Percentiles rank a stretch among this genome's conserved stretches.
Evolutionary conservation across 1,140 invertebrate species (phyloP).

Genomic region (Anagrus nilaparvatae): DNA sequence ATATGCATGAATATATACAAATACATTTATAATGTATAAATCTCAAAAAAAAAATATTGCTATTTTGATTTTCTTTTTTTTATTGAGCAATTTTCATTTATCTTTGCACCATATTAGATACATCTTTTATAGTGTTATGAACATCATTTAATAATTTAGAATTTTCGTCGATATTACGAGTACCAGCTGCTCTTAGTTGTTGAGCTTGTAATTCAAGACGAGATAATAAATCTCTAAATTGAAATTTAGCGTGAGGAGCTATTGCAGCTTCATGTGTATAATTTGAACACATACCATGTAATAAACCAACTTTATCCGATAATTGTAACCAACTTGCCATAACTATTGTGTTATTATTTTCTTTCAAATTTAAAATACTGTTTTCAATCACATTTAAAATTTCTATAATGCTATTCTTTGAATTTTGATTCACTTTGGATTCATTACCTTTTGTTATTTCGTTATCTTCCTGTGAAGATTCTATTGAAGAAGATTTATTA

Average conservation of each 20-base stretch:
- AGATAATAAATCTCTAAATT: conserved; percentile 75
- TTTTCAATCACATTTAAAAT: conserved; percentile 57
- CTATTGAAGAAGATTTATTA: conserved; percentile 24
- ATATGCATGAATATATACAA: no score
- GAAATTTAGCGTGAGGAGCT: conserved; percentile 78
- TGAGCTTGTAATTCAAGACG: conserved; percentile 71
- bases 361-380: conserved; percentile 52
- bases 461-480: conserved; percentile 24
- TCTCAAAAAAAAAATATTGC: conserved; percentile 16
- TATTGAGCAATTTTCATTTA: no score
- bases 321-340: conserved; percentile 69
- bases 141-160: conserved; percentile 59
- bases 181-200: conserved; percentile 60
- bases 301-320: conserved; percentile 69
- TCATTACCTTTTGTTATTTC: no score
- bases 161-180: conserved; percentile 58
- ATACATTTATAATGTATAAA: no score
- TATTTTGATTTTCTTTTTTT: conserved; percentile 10
- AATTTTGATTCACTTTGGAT: no score
- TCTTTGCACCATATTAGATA: conserved; percentile 70
- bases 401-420: conserved; percentile 58
- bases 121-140: conserved; percentile 70
- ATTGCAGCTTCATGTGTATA: conserved; percentile 63
- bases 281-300: conserved; percentile 66
- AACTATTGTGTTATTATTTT: conserved; percentile 47